Evolutionary conservation across 2,888 invertebrate genomes (phyloP).

Genomic region (Pammene fasciana): DNA sequence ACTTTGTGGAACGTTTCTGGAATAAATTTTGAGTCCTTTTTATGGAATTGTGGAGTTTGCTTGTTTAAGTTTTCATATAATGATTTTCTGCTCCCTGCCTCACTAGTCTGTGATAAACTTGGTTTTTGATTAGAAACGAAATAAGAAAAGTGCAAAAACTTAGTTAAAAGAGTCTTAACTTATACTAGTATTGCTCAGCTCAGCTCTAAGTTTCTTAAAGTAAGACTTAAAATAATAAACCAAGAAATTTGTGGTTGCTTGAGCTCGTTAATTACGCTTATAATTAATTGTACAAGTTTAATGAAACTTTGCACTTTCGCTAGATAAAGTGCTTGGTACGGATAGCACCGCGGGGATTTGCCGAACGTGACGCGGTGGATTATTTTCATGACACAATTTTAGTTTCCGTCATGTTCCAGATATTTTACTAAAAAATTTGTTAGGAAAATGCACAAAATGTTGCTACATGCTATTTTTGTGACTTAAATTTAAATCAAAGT

Average conservation of each 20-base stretch:
- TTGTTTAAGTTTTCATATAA: conserved; percentile 16
- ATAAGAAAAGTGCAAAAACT: background rate
- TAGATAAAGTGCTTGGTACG: conserved; percentile 45
- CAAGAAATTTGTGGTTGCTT: conserved; percentile 42
- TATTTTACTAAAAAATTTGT: background rate
- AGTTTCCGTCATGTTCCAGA: conserved; percentile 16
- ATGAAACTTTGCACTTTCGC: conserved; percentile 60
- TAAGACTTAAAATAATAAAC: conserved; percentile 24
- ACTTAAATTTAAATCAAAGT: background rate
- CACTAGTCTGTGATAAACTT: background rate
- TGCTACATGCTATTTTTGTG: background rate
- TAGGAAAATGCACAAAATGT: background rate
- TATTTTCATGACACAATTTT: conserved; percentile 41
- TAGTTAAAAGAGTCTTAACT: background rate
- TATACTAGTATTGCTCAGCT: background rate
- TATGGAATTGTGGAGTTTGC: conserved; percentile 19
- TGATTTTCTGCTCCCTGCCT: conserved; percentile 16
- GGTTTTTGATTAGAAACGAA: background rate
- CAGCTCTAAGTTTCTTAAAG: conserved; percentile 1
- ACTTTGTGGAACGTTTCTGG: conserved; percentile 36
- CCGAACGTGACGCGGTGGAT: conserved; percentile 46
- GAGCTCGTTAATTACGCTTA: conserved; percentile 60
- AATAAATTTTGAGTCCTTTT: conserved; percentile 32
- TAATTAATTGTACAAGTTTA: conserved; percentile 62
- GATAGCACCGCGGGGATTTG: conserved; percentile 49